Conservation (phyloP, 2,797 vertebrate species). For the Argyrosomus regius region DNA sequence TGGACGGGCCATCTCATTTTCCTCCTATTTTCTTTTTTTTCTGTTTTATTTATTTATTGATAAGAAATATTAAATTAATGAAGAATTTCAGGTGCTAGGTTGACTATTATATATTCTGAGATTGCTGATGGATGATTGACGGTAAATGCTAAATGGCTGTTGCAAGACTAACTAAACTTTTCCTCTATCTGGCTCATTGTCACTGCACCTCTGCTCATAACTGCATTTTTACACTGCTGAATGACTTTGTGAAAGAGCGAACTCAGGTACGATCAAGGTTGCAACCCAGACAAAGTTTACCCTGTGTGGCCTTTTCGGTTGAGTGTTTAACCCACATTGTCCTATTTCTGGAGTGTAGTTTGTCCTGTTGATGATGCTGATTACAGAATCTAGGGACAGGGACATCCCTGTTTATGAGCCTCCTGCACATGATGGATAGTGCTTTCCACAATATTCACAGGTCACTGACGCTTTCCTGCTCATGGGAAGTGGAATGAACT, state of each 20-base stretch:
- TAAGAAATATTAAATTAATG: not conserved
- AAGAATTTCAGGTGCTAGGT: conserved; percentile 21
- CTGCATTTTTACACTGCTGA: not conserved
- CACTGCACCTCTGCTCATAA: not conserved
- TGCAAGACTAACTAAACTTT: too few relatives aligned
- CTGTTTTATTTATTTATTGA: not conserved
- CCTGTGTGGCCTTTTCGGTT: not conserved
- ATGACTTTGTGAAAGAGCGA: not conserved
- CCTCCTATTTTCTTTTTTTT: not conserved
- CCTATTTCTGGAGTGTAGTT: not conserved
- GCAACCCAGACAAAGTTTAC: not conserved
- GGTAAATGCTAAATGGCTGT: not conserved
- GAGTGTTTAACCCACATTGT: conserved; percentile 1
- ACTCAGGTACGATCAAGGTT: not conserved
- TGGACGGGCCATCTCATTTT: not conserved
- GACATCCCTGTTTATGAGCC: not conserved
- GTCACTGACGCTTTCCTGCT: not conserved
- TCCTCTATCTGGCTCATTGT: not conserved
- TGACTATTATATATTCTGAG: conserved; percentile 13
- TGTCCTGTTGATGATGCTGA: not conserved
- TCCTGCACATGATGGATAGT: conserved; percentile 3
- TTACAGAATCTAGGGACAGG: not conserved
- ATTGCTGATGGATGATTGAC: conserved; percentile 24
- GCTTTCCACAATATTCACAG: not conserved
- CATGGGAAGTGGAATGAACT: not conserved